Conservation (phyloP, 1,140 invertebrate species). For the Mamestra configurata region DNA sequence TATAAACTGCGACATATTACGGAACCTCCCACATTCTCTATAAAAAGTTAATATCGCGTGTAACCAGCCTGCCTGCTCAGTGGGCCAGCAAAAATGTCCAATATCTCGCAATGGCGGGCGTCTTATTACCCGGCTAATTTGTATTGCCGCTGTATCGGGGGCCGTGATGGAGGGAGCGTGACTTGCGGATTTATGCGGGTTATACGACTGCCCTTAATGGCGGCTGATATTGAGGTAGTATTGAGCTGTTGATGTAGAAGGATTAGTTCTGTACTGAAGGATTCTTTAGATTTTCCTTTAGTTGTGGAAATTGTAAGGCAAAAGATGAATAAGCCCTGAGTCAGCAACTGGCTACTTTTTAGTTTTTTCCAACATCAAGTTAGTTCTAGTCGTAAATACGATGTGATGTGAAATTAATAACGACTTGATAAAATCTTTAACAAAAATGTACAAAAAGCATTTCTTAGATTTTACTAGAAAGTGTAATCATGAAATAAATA, state of each 20-base stretch:
- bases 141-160: conserved; percentile 18
- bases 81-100: conserved; percentile 27
- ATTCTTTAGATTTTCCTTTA: no score
- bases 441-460: no score
- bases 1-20: background rate
- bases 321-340: no score
- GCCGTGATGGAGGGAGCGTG: conserved; percentile 16
- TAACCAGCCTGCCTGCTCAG: background rate
- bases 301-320: no score
- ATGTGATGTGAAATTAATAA: no score
- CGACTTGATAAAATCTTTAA: no score
- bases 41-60: conserved; percentile 5
- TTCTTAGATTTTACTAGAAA: no score
- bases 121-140: conserved; percentile 46
- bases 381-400: no score
- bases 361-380: no score
- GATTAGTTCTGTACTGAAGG: background rate
- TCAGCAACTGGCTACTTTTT: no score
- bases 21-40: background rate
- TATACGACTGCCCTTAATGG: conserved; percentile 16
- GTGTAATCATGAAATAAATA: no score
- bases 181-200: conserved; percentile 16
- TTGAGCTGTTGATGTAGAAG: background rate
- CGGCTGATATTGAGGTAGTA: conserved; percentile 1
- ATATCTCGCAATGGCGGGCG: conserved; percentile 40